Conservation (phyloP, 2,113 vertebrate genomes). For the Henicopernis longicauda region DNA sequence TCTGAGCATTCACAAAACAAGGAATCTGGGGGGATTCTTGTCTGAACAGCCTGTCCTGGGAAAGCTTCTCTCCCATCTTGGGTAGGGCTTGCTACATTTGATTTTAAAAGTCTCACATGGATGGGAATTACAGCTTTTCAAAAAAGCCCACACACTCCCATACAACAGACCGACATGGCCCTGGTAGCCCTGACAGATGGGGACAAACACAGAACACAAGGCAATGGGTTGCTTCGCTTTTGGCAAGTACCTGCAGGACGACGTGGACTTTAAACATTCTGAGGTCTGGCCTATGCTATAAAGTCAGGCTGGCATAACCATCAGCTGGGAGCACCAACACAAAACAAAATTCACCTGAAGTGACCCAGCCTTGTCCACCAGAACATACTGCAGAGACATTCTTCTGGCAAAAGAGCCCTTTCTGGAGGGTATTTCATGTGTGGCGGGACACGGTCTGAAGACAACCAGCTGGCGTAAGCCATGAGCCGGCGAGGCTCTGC, state of each 20-base stretch:
- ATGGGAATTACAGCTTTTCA: background rate
- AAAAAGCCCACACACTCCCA: background rate
- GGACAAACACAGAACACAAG: background rate
- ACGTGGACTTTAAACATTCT: fast-evolving
- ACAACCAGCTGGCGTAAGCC: background rate
- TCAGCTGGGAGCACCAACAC: background rate
- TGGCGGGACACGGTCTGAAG: background rate
- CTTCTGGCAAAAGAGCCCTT: background rate
- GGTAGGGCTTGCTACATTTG: background rate
- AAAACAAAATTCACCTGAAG: background rate
- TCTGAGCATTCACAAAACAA: background rate
- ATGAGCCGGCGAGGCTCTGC: background rate
- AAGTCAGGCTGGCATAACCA: background rate
- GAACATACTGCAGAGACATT: background rate
- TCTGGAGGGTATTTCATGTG: background rate
- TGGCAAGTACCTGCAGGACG: background rate
- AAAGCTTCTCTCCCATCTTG: background rate
- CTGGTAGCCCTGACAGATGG: background rate
- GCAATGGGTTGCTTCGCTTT: background rate
- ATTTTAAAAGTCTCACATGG: background rate
- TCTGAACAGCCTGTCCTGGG: background rate
- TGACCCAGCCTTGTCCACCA: background rate
- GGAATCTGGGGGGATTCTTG: background rate
- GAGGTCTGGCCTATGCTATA: background rate
- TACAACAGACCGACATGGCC: fast-evolving